Evolutionary conservation across 2,888 invertebrate species (phyloP), one percentile per base, ranked within the genome.

Genomic region (Dryomyza anilis): DNA sequence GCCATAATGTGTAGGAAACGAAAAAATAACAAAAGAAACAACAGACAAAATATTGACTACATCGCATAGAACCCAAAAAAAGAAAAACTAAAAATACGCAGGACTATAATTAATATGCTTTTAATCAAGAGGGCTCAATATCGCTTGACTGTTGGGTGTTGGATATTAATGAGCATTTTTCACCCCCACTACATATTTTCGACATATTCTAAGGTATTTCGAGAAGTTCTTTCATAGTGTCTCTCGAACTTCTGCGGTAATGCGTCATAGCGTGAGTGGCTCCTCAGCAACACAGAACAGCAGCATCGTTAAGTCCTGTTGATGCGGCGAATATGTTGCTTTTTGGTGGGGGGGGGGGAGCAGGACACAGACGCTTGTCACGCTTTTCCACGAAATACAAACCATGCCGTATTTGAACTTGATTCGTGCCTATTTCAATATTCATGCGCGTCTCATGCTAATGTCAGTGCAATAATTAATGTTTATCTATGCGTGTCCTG

Each of bases 391-490:
- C n/a, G n/a, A n/a, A n/a, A n/a, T 33, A 21, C 23, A 57, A 30
- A 33, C 5, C 16, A 14, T 33, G 8, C 19, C 36, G 23, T 39
- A 57, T 39, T 50, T 65, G n/a, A 27, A 10, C 27, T 39, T 16
- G 16, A n/a, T 52, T 43, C 57, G 55, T 46, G 19, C 46, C 43
- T 64, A n/a, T 33, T 71, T 73, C 69, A 74, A 74, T 78, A 78
- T 77, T 76, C 78, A 78, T 73, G 72, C 74, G 75, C 76, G 77
- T 76, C 72, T 73, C 69, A 60, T 70, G 74, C 72, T 76, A 78
- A 76, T 78, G 78, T 76, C 77, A 79, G 76, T 75, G 78, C 79
- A 78, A 78, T 78, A 78, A 78, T 79, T 79, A 78, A 79, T 78
- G 79, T 76, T 71, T 63, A 43, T 56, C 45, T 48, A 30, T 36